phyloP scores from a whole-genome alignment of 2,888 invertebrate species.

The Tryphoninae sp. region DNA sequence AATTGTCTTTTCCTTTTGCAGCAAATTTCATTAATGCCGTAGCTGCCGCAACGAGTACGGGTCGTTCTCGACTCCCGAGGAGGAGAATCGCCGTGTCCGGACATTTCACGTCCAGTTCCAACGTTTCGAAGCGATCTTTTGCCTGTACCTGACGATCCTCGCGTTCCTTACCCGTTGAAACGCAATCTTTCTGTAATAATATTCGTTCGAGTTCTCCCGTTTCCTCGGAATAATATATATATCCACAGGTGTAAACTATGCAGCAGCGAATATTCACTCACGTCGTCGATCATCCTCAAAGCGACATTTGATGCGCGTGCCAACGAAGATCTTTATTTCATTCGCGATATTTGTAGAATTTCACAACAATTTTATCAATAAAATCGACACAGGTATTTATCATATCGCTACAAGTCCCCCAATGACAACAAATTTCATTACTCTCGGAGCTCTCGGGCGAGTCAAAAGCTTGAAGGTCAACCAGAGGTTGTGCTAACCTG shows the following conservation, averaged over 20 bases:
- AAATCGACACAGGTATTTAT: too few species aligned
- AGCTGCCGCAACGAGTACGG: constrained; percentile 80
- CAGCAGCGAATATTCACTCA: too few species aligned
- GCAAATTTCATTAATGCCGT: constrained; percentile 82
- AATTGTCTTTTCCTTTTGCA: constrained; percentile 78
- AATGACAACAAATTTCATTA: neutral
- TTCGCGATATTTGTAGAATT: too few species aligned
- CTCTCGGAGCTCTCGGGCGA: neutral
- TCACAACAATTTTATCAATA: too few species aligned
- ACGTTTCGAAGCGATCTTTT: constrained; percentile 68
- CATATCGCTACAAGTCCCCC: neutral
- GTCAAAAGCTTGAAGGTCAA: constrained; percentile 32
- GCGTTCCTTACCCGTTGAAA: constrained; percentile 66
- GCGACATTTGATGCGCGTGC: too few species aligned
- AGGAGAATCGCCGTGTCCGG: constrained; percentile 74
- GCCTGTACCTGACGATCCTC: constrained; percentile 63
- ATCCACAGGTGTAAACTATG: too few species aligned
- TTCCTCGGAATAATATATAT: neutral
- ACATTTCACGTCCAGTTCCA: constrained; percentile 71
- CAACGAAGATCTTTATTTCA: too few species aligned
- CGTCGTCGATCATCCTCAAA: too few species aligned
- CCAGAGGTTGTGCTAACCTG: constrained; percentile 20
- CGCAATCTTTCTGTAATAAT: constrained; percentile 62
- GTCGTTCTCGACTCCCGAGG: constrained; percentile 73
- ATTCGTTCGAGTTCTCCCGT: neutral